Evolutionary conservation across 1,140 invertebrate species (phyloP), one percentile per base, ranked within the genome.

Genomic region (Rhizoglyphus robini): DNA sequence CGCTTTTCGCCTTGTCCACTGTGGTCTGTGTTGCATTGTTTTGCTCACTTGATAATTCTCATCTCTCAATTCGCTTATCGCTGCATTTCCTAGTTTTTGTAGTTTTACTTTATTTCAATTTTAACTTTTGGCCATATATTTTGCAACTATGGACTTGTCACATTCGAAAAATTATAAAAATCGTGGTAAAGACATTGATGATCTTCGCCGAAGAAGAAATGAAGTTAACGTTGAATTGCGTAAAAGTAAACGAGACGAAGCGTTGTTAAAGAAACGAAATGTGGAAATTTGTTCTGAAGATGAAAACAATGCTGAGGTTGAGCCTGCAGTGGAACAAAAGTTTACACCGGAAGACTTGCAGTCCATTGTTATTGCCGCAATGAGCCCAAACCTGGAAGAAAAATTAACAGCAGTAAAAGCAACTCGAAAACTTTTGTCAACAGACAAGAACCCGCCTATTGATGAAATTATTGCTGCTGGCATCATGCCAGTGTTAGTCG

Each of bases 241-340:
- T 18, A 98, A 96, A 79, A 85, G 86, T 4, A 87, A 88, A 48
- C 89, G 95, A 73, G 93, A 98, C 78, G 93, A 98, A 71, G 90
- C 94, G 72, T 77, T 99, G n/a, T 79, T 87, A 1, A 99, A 99
- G 78, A 79, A 91, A 49, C 81, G 96, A 62, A 96, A 96, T 72
- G 85, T 97, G 31, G 78, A 79, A 59, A 74, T 80, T 4, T 68
- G 63, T 25, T 75, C 77, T 38, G 76, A 77, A 32, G 81, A 83
- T 60, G 70, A 76, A 0, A 73, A 77, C 4, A 80, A 78, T 11
- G 81, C 81, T 4, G 73, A 82, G 0, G 80, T 81, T 67, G 80
- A 84, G 48, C 72, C 73, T 62, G 79, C 79, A 76, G 75, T 71
- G 54, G 63, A 67, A 38, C 29, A 11, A 25, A 32, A 67, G 29